phyloP scores from a whole-genome alignment of 2,888 invertebrate species.

The Nomada hirtipes region DNA sequence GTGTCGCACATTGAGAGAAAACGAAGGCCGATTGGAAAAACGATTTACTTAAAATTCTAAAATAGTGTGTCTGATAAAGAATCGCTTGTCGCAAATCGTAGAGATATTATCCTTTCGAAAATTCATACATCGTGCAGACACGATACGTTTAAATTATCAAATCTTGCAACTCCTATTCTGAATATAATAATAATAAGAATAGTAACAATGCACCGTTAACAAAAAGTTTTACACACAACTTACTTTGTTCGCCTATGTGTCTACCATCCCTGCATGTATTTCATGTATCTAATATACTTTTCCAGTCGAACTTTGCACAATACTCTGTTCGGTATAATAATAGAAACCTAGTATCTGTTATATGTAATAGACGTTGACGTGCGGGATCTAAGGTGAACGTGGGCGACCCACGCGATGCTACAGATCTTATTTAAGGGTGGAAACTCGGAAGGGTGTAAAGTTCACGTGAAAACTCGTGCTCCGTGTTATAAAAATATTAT shows the following conservation, averaged over 20 bases:
- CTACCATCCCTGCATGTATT: not conserved
- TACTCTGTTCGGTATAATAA: conserved; percentile 6
- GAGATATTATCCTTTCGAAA: not conserved
- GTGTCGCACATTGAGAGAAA: not conserved
- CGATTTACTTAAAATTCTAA: not conserved
- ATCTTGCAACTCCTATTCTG: too few species aligned
- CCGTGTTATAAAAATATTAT: not conserved
- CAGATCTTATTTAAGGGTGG: conserved; percentile 6
- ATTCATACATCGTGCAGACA: too few species aligned
- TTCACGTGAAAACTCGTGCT: not conserved
- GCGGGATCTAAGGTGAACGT: conserved; percentile 17
- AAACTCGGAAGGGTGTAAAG: not conserved
- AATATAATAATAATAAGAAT: too few species aligned
- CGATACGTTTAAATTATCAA: too few species aligned
- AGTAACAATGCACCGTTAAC: too few species aligned
- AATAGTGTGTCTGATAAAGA: too few species aligned
- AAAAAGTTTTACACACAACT: too few species aligned
- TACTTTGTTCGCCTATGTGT: too few species aligned
- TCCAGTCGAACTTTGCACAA: not conserved
- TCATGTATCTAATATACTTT: not conserved
- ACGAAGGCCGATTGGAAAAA: not conserved
- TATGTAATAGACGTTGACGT: not conserved
- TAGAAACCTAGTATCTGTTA: conserved; percentile 1
- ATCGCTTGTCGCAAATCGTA: too few species aligned
- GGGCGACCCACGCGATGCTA: not conserved